Evolutionary conservation across 2,888 invertebrate genomes (phyloP).

Genomic region (Volucella inflata): DNA sequence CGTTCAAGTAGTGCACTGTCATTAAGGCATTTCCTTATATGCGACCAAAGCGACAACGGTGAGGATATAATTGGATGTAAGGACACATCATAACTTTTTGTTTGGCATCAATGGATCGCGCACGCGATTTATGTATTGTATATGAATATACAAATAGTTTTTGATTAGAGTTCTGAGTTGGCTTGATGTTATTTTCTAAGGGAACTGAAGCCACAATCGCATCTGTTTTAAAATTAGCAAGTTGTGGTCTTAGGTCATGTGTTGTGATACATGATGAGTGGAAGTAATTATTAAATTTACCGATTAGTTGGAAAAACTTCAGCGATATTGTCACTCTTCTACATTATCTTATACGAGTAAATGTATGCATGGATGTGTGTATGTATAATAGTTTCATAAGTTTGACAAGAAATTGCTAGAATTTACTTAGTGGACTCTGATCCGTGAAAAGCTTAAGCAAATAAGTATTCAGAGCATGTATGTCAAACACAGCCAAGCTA

Average conservation of each 20-base stretch:
- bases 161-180: background rate
- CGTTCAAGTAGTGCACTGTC: conserved; percentile 62
- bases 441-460: too few relatives aligned
- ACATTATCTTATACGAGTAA: too few relatives aligned
- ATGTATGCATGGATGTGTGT: too few relatives aligned
- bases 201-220: conserved; percentile 41
- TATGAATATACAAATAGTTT: too few relatives aligned
- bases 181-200: conserved; percentile 9
- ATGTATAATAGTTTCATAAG: too few relatives aligned
- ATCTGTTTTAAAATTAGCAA: conserved; percentile 61
- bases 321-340: conserved; percentile 14
- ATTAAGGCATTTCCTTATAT: conserved; percentile 57
- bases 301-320: conserved; percentile 53
- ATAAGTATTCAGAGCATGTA: too few relatives aligned
- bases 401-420: too few relatives aligned
- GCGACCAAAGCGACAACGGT: conserved; percentile 4
- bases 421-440: too few relatives aligned
- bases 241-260: conserved; percentile 72
- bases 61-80: conserved; percentile 28
- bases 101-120: conserved; percentile 75
- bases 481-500: too few relatives aligned
- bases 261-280: conserved; percentile 58
- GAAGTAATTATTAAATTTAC: conserved; percentile 56
- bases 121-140: conserved; percentile 59
- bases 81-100: conserved; percentile 63